Base-by-base conservation (phyloP, 1,140 invertebrate species). In the Nymphalis io region DNA sequence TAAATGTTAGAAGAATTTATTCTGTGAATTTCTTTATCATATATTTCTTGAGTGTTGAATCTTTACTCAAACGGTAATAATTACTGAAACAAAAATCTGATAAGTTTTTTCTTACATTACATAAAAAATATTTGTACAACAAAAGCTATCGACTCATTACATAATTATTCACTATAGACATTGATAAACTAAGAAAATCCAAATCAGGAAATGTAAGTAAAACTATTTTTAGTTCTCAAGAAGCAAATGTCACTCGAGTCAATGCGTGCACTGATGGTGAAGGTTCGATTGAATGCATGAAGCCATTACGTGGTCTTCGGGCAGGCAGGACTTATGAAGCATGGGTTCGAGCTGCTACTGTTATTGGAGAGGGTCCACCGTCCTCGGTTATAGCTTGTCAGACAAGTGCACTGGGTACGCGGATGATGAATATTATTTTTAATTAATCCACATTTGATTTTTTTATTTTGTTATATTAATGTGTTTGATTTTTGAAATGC, bases 311-410 rank as follows among this genome's bases (percentile, higher is more conserved):
- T 16, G 94, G 94, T 63, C 91, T 96, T 16, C 92, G 93, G 12
- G 93, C 95, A 60, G 94, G 95, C 51, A 93, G 96, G 80, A 93
- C 94, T 21, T 97, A 97, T 82, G 96, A 97, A 82, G 96, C 97
- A 76, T 98, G 96, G 96, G 95, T 97, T 15, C 94, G 96, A 11
- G 96, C 96, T 0, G 95, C 95, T 3, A 97, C 96, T 2, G 92
- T 93, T 13, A 93, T 95, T 0, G 97, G 96, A 0, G 96, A 97
- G 87, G 96, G 96, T 1, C 93, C 93, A 51, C 82, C 93, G 23
- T 89, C 88, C 0, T 64, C 84, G 44, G 82, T 87, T 11, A 87
- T 91, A 0, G 85, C 84, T 33, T 91, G 89, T 71, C 90, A 92
- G 68, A 90, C 90, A 13, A 92, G 85, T 71, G 83, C 90, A 21